Conservation (phyloP, 2,888 invertebrate genomes). For the Sepiola atlantica region DNA sequence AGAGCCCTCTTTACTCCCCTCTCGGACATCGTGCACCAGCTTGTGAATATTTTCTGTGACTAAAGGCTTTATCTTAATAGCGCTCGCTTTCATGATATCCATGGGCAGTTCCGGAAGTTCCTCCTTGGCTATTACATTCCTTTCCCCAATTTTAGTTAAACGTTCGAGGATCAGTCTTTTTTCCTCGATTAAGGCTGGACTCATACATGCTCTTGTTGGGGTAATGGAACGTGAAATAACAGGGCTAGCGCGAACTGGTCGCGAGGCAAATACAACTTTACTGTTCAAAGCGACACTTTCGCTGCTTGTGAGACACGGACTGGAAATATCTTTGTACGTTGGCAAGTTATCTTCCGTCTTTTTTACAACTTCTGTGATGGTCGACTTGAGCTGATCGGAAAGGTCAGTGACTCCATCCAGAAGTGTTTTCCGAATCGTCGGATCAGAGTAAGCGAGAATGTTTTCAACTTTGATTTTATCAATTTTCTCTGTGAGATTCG, state of each 20-base stretch:
- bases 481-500: not conserved
- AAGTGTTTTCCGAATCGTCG: not conserved
- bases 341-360: not conserved
- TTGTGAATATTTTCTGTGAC: not conserved
- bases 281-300: not conserved
- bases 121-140: not conserved
- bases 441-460: not conserved
- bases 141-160: not conserved
- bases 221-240: not conserved
- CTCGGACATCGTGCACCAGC: not conserved
- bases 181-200: not conserved
- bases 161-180: not conserved
- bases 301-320: not conserved
- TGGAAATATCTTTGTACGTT: not conserved
- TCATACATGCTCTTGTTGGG: not conserved
- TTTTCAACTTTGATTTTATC: not conserved
- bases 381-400: not conserved
- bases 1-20: not conserved
- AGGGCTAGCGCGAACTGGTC: not conserved
- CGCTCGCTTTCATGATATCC: conserved; percentile 38
- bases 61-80: not conserved
- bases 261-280: not conserved
- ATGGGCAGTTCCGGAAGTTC: conserved; percentile 24
- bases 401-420: not conserved
- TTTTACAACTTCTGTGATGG: not conserved